Percentiles rank a stretch among this genome's conserved stretches.
phyloP scores from a whole-genome alignment of 2,888 invertebrate genomes.

The Gymnocheta viridis region DNA sequence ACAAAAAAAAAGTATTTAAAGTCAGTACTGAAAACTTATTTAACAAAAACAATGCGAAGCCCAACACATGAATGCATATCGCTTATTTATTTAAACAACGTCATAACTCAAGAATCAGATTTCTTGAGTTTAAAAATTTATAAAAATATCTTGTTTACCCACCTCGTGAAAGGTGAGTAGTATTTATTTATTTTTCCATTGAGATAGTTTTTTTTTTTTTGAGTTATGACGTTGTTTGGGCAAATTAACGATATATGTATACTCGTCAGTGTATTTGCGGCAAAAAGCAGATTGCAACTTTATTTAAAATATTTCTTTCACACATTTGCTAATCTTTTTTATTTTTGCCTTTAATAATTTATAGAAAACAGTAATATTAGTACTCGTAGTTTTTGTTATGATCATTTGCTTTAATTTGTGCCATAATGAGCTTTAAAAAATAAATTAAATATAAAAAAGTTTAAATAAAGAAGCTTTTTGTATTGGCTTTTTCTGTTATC shows the following conservation, averaged over 20 bases:
- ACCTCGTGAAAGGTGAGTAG: too few species aligned
- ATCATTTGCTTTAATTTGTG: constrained; percentile 47
- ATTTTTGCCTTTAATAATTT: not conserved
- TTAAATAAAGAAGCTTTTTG: not conserved
- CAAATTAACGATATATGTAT: too few species aligned
- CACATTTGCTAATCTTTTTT: not conserved
- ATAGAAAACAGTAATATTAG: not conserved
- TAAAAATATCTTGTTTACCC: too few species aligned
- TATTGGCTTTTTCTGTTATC: constrained; percentile 18
- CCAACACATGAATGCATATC: too few species aligned
- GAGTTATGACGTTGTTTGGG: too few species aligned
- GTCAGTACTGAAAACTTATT: not conserved
- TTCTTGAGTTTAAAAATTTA: too few species aligned
- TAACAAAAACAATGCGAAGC: constrained; percentile 13
- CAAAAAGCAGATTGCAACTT: constrained; percentile 49
- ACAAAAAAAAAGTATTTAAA: not conserved
- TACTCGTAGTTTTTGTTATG: constrained; percentile 29
- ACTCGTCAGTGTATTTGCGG: constrained; percentile 28
- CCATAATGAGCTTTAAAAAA: constrained; percentile 39
- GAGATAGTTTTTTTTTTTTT: too few species aligned
- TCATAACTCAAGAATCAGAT: too few species aligned
- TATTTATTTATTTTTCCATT: too few species aligned
- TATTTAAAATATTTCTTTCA: constrained; percentile 12
- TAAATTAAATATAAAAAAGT: constrained; percentile 4
- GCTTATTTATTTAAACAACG: too few species aligned